Evolutionary conservation across 2,797 vertebrate species (phyloP).

Genomic region (Poeciliopsis infans): DNA sequence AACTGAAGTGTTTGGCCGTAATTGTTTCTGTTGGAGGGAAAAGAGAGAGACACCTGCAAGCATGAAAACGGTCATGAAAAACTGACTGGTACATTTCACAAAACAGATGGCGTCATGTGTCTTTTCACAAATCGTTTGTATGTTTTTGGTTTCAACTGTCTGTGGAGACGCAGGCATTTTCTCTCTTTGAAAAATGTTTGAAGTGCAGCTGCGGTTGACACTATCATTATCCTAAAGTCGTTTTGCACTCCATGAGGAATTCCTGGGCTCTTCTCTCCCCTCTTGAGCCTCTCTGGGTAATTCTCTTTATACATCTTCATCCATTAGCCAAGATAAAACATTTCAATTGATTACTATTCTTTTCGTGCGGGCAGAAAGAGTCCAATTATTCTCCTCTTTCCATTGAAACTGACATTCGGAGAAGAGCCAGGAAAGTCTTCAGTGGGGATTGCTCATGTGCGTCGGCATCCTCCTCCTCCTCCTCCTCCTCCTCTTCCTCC

Average conservation of each 20-base stretch:
- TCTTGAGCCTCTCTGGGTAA: background rate
- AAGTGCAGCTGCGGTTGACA: background rate
- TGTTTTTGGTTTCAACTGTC: background rate
- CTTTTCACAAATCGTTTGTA: background rate
- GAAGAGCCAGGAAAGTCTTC: conserved; percentile 54
- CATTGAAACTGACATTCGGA: conserved; percentile 43
- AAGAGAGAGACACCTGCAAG: background rate
- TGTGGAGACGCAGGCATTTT: background rate
- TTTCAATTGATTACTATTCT: conserved; percentile 25
- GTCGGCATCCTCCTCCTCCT: conserved; percentile 57
- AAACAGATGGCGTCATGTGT: background rate
- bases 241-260: conserved; percentile 3
- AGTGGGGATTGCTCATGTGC: conserved; percentile 67
- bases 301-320: conserved; percentile 24
- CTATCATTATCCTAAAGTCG: background rate
- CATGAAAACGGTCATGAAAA: background rate
- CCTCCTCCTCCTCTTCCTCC: conserved; percentile 16
- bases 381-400: conserved; percentile 38
- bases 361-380: conserved; percentile 11
- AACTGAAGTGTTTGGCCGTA: background rate
- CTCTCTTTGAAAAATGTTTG: background rate
- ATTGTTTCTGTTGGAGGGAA: background rate
- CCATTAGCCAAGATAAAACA: conserved; percentile 29
- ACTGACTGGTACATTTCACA: background rate
- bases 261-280: conserved; percentile 8